Percentiles rank a stretch among this genome's conserved stretches.
Evolutionary conservation across 2,888 invertebrate genomes (phyloP).

Genomic region (Hypselothyrea guttata): DNA sequence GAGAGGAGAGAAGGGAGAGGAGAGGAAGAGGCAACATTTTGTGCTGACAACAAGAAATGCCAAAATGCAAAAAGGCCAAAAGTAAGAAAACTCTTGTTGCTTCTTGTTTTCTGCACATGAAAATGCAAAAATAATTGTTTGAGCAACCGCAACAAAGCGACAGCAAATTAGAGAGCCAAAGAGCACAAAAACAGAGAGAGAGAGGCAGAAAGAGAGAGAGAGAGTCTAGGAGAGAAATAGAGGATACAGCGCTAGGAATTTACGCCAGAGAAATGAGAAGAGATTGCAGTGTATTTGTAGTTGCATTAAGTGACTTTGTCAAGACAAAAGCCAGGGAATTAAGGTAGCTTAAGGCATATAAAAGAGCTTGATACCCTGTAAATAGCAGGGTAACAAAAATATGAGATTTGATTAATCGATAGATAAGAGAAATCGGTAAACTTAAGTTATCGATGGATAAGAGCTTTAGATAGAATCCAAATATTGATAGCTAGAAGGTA

Average conservation of each 20-base stretch:
- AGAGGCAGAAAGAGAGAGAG: neutral
- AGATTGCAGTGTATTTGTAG: conserved; percentile 14
- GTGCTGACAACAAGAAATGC: neutral
- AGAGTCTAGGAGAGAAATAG: no score
- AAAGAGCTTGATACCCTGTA: neutral
- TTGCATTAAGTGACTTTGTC: conserved; percentile 11
- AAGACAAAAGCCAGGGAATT: conserved; percentile 5
- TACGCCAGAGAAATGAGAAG: neutral
- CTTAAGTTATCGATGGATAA: no score
- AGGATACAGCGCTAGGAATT: no score
- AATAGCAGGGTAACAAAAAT: neutral
- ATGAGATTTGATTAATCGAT: no score
- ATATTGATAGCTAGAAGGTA: no score
- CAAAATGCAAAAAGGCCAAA: neutral
- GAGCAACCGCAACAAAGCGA: conserved; percentile 54
- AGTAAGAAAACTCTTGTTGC: conserved; percentile 5
- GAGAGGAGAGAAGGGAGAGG: neutral
- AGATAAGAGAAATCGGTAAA: no score
- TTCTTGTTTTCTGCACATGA: conserved; percentile 25
- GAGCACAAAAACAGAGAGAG: neutral
- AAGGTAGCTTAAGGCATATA: neutral
- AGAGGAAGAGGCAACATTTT: neutral
- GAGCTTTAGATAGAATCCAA: no score
- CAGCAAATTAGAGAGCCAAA: conserved; percentile 36
- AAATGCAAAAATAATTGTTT: conserved; percentile 63